These are phyloP conservation scores for Drosophila repletoides DNA, from an alignment of 1,140 invertebrate genomes.

Conservation along the genomic window DNA sequence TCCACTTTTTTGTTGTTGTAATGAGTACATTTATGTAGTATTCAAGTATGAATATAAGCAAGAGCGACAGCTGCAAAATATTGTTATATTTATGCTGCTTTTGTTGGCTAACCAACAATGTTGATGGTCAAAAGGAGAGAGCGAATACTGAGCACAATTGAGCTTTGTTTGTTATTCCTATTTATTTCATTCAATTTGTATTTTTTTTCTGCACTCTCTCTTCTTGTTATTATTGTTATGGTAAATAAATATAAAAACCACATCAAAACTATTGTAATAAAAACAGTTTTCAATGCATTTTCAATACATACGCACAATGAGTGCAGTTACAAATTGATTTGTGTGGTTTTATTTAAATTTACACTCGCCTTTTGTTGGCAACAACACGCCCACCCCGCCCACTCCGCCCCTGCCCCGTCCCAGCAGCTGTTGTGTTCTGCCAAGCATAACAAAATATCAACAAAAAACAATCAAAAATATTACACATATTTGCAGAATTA, in stretches of 20 bases:
- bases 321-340: slow-evolving; percentile 69
- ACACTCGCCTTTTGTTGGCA: slow-evolving; percentile 1
- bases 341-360: slow-evolving; percentile 58
- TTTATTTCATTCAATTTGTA: background rate
- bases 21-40: background rate
- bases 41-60: slow-evolving; percentile 28
- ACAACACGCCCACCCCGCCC: background rate
- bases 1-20: background rate
- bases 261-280: slow-evolving; percentile 67
- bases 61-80: slow-evolving; percentile 41
- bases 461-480: slow-evolving; percentile 29
- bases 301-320: slow-evolving; percentile 55
- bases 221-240: slow-evolving; percentile 28
- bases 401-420: background rate
- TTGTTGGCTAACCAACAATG: slow-evolving; percentile 16
- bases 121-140: background rate
- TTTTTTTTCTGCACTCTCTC: slow-evolving; percentile 10
- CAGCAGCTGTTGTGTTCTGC: background rate
- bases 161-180: slow-evolving; percentile 7
- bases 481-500: slow-evolving; percentile 45
- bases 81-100: slow-evolving; percentile 18
- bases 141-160: slow-evolving; percentile 3
- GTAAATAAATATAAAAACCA: slow-evolving; percentile 66
- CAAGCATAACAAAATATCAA: slow-evolving; percentile 24
- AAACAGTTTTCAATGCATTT: slow-evolving; percentile 57